A percentile compares a stretch with the other conserved stretches of the same genome.
phyloP scores from a whole-genome alignment of 2,888 invertebrate genomes.

The Rhagonycha lutea region DNA sequence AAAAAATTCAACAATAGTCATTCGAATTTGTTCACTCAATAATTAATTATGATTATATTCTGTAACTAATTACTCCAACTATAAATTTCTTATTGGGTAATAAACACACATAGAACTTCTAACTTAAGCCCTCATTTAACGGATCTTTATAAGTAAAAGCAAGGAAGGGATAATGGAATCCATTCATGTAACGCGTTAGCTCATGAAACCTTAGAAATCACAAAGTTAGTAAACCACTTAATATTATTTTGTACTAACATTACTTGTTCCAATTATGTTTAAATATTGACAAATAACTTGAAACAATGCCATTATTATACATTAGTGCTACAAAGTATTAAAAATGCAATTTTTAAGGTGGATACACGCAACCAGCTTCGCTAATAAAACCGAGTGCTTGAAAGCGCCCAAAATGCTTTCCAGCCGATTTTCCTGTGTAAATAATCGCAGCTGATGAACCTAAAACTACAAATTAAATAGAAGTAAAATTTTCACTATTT shows the following conservation, averaged over 20 bases:
- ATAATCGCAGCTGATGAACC: not conserved
- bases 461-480: not conserved
- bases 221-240: conserved; percentile 3
- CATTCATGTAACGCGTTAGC: conserved; percentile 4
- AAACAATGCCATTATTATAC: not conserved
- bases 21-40: not conserved
- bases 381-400: not conserved
- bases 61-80: not conserved
- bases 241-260: conserved; percentile 1
- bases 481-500: not conserved
- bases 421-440: not conserved
- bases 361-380: not conserved
- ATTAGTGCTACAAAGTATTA: not conserved
- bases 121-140: not conserved
- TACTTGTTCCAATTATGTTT: conserved; percentile 2
- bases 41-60: not conserved
- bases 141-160: conserved; percentile 3
- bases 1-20: not conserved
- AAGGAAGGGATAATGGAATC: conserved; percentile 10
- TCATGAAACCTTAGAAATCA: conserved; percentile 5
- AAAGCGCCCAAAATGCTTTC: not conserved
- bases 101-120: conserved; percentile 2
- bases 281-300: conserved; percentile 1
- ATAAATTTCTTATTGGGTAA: not conserved
- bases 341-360: not conserved